phyloP scores from a whole-genome alignment of 2,797 vertebrate species.

The Prionace glauca region DNA sequence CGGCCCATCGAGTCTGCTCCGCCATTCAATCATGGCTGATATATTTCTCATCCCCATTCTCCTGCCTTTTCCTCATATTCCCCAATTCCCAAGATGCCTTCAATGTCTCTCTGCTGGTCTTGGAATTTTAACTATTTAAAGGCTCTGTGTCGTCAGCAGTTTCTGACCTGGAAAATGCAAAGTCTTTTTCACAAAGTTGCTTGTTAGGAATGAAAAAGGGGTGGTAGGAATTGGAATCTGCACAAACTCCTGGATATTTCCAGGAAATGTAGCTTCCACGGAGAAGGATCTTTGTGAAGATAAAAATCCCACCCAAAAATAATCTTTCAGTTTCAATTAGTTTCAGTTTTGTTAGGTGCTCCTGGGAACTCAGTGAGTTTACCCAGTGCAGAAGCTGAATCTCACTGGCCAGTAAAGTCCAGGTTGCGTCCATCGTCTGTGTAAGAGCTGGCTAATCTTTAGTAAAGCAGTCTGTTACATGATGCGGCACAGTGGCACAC shows the following conservation, averaged over 20 bases:
- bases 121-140: constrained; percentile 30
- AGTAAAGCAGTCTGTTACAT: neutral
- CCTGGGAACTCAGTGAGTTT: neutral
- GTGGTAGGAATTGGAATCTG: neutral
- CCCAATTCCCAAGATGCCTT: constrained; percentile 14
- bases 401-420: neutral
- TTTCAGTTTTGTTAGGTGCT: neutral
- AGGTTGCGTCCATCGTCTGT: neutral
- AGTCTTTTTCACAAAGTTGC: neutral
- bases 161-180: neutral
- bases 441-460: neutral
- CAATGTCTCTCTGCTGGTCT: constrained; percentile 13
- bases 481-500: too few relatives aligned
- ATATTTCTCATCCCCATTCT: too few relatives aligned
- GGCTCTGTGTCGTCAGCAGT: neutral
- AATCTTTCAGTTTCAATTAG: neutral
- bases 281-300: neutral
- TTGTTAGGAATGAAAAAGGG: neutral
- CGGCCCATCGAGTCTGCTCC: too few relatives aligned
- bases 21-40: too few relatives aligned
- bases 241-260: neutral
- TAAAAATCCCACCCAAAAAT: neutral
- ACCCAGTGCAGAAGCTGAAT: neutral
- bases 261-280: neutral
- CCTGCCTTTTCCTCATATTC: too few relatives aligned